phyloP scores from a whole-genome alignment of 2,113 vertebrate genomes.

The Grallaria varia region DNA sequence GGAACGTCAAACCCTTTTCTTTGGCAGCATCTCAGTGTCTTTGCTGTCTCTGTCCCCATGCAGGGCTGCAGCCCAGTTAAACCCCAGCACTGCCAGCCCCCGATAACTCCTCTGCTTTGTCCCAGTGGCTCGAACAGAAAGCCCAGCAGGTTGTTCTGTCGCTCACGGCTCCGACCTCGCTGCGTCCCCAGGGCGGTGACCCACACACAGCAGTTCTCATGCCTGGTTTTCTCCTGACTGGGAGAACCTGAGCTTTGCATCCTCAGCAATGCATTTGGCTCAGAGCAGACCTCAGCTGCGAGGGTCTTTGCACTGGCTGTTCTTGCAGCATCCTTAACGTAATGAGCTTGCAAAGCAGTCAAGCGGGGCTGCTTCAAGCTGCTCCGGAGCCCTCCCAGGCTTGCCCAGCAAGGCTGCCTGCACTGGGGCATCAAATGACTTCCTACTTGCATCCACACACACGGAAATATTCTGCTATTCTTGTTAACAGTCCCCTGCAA shows the following conservation, averaged over 20 bases:
- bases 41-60: not conserved
- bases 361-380: not conserved
- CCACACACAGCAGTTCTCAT: not conserved
- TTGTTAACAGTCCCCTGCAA: not conserved
- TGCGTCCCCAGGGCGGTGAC: not conserved
- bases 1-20: not conserved
- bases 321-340: constrained; percentile 30
- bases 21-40: not conserved
- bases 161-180: not conserved
- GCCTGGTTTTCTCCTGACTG: constrained; percentile 2
- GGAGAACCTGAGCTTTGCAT: constrained; percentile 17
- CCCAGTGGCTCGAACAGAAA: not conserved
- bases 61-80: not conserved
- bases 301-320: not conserved
- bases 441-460: not conserved
- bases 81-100: not conserved
- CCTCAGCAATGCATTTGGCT: constrained; percentile 21
- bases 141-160: not conserved
- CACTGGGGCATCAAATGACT: not conserved
- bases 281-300: constrained; percentile 42
- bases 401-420: not conserved
- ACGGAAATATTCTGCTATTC: not conserved
- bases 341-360: not conserved
- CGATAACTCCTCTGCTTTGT: not conserved
- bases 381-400: not conserved